Evolutionary conservation across 2,888 invertebrate genomes (phyloP), one percentile per base, ranked within the genome.

Genomic region (Drosophila anomalipes): DNA sequence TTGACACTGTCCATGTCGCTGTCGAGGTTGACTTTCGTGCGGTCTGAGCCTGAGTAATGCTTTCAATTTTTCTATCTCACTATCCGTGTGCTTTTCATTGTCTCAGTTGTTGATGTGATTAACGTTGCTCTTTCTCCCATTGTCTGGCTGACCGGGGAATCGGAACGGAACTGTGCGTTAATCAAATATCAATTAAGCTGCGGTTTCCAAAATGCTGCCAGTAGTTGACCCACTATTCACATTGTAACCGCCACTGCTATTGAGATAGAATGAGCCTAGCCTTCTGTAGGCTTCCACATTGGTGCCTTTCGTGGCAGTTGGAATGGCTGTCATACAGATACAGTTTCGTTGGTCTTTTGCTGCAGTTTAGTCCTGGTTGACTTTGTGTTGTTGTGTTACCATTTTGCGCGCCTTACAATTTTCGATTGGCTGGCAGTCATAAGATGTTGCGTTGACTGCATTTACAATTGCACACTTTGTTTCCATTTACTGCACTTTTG

Each of bases 171-270:
- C 70, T 71, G 62, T 77, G 70, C 79, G 86, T 83, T 87, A 82
- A 85, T 88, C 81, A 88, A 88, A 86, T 83, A 83, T 86, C 86
- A 84, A 88, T 88, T 87, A 87, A 68, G 65, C 66, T 70, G 85
- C 85, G 80, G 83, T 75, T 86, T 53, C 56, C 82, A 65, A 58
- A 81, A 82, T 77, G 79, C 74, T 69, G 72, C 53, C 51, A 33
- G 33, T 41, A 28, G 54, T 32, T 58, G 58, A 16, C 16, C 51
- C 35, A 47, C 47, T 47, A 47, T 47, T 16, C 47, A 47, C 44
- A 26, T 53, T 16, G 39, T 9, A 16, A 9, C 41, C 41, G 7
- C n/a, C n/a, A n/a, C n/a, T 6, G 6, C 30, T n/a, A 64, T 51
- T 37, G 14, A 47, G 51, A 2, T 32, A 33, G 26, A 52, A 32